A percentile compares a stretch with the other conserved stretches of the same genome.
Evolutionary conservation across 2,113 vertebrate genomes (phyloP).

Genomic region (Lophura nycthemera): DNA sequence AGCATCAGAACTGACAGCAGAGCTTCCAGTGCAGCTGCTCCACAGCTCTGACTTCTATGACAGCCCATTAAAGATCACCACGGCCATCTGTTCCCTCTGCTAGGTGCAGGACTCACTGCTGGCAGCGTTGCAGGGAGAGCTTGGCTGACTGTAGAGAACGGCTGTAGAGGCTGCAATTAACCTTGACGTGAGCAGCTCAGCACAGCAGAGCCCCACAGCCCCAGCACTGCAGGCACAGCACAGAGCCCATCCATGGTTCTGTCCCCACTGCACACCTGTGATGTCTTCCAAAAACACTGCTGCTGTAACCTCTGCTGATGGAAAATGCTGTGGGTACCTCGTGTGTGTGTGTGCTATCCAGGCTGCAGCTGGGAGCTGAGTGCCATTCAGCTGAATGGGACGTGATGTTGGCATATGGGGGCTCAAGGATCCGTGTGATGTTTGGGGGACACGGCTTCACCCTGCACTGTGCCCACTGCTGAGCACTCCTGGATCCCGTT

Average conservation of each 20-base stretch:
- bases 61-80: background rate
- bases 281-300: fast-evolving
- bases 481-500: background rate
- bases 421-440: background rate
- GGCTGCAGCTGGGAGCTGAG: background rate
- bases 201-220: no score
- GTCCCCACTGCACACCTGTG: fast-evolving
- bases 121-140: fast-evolving
- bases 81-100: background rate
- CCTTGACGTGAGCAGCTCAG: background rate
- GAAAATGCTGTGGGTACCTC: background rate
- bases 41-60: background rate
- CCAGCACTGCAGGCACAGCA: no score
- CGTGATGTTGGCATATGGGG: background rate
- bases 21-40: background rate
- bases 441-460: background rate
- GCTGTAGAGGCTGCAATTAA: fast-evolving
- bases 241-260: background rate
- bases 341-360: no score
- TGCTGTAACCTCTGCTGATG: background rate
- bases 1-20: background rate
- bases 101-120: background rate
- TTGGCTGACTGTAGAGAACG: fast-evolving
- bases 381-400: background rate
- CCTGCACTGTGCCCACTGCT: fast-evolving